These are phyloP conservation scores for Bubo bubo DNA, from an alignment of 2,113 vertebrate genomes.

Conservation along the genomic window DNA sequence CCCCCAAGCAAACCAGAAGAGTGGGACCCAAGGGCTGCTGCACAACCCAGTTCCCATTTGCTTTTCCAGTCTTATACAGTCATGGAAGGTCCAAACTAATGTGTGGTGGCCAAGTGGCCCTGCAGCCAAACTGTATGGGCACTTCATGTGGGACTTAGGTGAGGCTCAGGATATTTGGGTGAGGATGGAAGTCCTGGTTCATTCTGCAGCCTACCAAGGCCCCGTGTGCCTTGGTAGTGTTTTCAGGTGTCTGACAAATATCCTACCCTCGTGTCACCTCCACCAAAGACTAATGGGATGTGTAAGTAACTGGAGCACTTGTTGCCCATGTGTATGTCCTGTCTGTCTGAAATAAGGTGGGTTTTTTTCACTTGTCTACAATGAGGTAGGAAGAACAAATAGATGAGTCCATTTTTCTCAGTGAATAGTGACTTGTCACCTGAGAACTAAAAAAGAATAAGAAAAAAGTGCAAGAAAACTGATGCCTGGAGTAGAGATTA, in stretches of 20 bases:
- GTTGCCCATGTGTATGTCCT: not conserved
- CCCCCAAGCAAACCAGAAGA: not conserved
- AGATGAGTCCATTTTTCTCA: not conserved
- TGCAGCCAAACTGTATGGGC: not conserved
- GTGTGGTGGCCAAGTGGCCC: not conserved
- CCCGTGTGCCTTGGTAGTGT: not conserved
- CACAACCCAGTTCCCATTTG: not conserved
- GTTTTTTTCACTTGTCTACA: not conserved
- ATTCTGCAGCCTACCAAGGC: not conserved
- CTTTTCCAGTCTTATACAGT: not conserved
- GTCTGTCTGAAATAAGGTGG: not conserved
- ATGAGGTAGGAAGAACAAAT: not conserved
- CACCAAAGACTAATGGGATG: not conserved
- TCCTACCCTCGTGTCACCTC: not conserved
- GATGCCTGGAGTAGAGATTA: not conserved
- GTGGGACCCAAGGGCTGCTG: not conserved
- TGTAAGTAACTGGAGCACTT: not conserved
- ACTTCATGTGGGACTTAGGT: not conserved
- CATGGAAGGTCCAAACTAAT: not conserved
- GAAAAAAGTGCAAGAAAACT: not conserved
- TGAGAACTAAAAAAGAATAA: not conserved
- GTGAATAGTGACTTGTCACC: not conserved
- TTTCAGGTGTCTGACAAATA: not conserved
- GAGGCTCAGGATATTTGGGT: accelerated
- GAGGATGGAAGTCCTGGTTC: not conserved